These are phyloP conservation scores for Villa cingulata DNA, from an alignment of 2,888 invertebrate species.

Conservation along the genomic window DNA sequence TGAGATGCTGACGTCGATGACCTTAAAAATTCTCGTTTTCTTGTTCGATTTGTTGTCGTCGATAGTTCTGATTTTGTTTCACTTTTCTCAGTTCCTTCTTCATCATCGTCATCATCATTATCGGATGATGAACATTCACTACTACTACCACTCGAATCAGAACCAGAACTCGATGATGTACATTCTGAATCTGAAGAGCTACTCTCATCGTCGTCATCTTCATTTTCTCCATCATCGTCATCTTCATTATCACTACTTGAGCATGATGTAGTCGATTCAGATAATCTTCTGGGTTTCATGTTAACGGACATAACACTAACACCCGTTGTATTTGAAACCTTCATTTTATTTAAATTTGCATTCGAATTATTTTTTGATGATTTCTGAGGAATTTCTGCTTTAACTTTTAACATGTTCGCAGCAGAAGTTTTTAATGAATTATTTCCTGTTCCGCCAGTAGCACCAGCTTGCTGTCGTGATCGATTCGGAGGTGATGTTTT, in stretches of 20 bases:
- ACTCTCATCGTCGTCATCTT: slow-evolving; percentile 28
- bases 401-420: background rate
- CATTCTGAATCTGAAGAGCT: slow-evolving; percentile 28
- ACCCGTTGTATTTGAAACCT: background rate
- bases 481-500: slow-evolving; percentile 14
- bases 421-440: background rate
- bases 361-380: slow-evolving; percentile 1
- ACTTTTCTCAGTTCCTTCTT: slow-evolving; percentile 18
- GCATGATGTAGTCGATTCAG: slow-evolving; percentile 31
- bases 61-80: slow-evolving; percentile 11
- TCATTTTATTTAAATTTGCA: background rate
- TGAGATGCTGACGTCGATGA: background rate
- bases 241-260: slow-evolving; percentile 34
- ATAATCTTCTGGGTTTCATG: slow-evolving; percentile 19
- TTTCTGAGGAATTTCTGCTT: background rate
- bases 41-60: background rate
- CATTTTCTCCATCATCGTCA: slow-evolving; percentile 27
- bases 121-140: slow-evolving; percentile 24
- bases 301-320: background rate
- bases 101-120: slow-evolving; percentile 27
- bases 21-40: background rate
- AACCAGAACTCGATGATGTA: slow-evolving; percentile 31
- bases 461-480: slow-evolving; percentile 1
- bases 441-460: background rate
- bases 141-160: slow-evolving; percentile 30